Percentiles rank a stretch among this genome's conserved stretches.
These are phyloP conservation scores for Xiphias gladius DNA, from an alignment of 2,113 vertebrate genomes.

Conservation along the genomic window DNA sequence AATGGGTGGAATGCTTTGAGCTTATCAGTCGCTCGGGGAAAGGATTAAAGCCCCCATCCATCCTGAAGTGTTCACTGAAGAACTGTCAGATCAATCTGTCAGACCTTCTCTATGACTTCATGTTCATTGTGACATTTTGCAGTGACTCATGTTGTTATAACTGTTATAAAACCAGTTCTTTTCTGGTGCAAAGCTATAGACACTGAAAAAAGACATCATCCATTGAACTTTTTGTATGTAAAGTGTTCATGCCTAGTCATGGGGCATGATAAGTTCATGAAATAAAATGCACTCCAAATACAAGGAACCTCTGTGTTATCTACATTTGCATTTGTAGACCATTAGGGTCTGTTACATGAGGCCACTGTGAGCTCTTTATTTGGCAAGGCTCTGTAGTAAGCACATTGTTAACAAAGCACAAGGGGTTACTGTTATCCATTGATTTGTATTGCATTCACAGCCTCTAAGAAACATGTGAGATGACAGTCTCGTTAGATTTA, in stretches of 20 bases:
- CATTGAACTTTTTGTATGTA: not conserved
- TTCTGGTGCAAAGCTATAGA: not conserved
- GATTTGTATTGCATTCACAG: not conserved
- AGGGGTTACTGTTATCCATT: not conserved
- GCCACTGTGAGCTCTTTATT: slow-evolving; percentile 20
- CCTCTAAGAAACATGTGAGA: slow-evolving; percentile 25
- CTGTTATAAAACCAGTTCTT: not conserved
- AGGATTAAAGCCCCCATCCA: not conserved
- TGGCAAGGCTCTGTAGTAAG: not conserved
- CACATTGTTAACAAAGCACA: slow-evolving; percentile 10
- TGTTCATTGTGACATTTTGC: not conserved
- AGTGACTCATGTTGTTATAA: not conserved
- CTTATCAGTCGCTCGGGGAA: not conserved
- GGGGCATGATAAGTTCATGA: not conserved
- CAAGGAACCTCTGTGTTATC: slow-evolving; percentile 1
- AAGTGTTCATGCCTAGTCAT: not conserved
- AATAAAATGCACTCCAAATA: slow-evolving; percentile 37
- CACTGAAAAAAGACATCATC: not conserved
- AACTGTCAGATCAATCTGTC: slow-evolving; percentile 3
- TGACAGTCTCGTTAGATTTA: not conserved
- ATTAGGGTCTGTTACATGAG: not conserved
- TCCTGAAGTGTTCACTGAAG: not conserved
- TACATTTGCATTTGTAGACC: not conserved
- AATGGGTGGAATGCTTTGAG: not conserved
- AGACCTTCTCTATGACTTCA: not conserved